Conservation (phyloP, 2,113 vertebrate genomes). For the Uropsilus gracilis region DNA sequence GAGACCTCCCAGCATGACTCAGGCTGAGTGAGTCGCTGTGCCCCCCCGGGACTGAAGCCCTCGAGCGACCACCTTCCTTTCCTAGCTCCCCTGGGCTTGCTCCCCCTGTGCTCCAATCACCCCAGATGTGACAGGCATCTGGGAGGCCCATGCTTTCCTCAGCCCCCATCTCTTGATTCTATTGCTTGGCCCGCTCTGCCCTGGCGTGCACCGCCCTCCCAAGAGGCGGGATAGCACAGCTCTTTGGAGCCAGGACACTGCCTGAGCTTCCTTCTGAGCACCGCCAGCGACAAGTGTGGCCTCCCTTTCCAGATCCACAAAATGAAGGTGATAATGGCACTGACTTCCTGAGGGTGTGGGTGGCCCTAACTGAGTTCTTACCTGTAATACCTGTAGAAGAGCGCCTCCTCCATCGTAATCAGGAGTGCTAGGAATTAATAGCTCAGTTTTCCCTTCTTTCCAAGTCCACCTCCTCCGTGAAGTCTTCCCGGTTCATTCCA, state of each 20-base stretch:
- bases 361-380: neutral
- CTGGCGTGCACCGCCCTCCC: neutral
- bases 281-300: neutral
- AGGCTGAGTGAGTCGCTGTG: neutral
- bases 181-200: neutral
- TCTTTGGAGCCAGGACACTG: neutral
- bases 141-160: neutral
- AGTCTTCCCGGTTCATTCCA: neutral
- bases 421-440: slow-evolving; percentile 18
- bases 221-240: neutral
- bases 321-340: neutral
- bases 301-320: neutral
- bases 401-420: neutral
- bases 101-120: neutral
- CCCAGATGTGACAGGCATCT: neutral
- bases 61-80: neutral
- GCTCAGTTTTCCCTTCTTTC: neutral
- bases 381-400: neutral
- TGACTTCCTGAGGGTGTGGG: neutral
- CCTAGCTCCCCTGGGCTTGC: neutral
- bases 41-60: neutral
- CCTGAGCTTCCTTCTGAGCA: neutral
- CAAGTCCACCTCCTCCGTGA: neutral
- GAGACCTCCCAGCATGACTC: neutral
- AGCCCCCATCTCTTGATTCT: neutral